A percentile compares a stretch with the other conserved stretches of the same genome.
phyloP scores from a whole-genome alignment of 1,140 invertebrate species.

The Diorhabda carinulata region DNA sequence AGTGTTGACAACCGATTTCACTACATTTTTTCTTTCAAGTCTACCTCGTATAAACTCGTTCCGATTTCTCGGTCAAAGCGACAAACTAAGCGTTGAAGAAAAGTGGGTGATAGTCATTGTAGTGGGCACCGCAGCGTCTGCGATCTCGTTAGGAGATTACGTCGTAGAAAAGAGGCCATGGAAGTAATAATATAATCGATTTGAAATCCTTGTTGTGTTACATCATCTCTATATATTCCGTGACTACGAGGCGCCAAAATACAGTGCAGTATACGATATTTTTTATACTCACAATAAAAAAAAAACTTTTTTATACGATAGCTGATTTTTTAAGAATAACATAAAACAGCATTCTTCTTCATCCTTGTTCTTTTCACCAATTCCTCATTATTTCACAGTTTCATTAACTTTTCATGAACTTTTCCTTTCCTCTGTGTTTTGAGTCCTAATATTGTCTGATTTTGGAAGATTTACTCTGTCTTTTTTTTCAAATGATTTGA shows the following conservation, averaged over 20 bases:
- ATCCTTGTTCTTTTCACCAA: no score
- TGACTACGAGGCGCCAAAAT: conserved; percentile 8
- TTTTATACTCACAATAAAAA: no score
- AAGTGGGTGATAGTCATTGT: not conserved
- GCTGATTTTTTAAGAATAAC: no score
- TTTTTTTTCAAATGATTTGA: no score
- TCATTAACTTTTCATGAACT: no score
- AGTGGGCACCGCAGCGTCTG: not conserved
- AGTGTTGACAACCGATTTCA: not conserved
- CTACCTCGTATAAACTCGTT: not conserved
- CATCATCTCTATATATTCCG: conserved; percentile 10
- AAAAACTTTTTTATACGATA: no score
- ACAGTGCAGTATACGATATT: not conserved
- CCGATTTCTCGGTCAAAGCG: not conserved
- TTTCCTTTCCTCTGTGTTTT: no score
- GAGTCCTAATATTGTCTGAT: no score
- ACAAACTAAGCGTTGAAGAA: not conserved
- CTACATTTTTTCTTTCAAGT: not conserved
- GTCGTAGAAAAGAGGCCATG: conserved; percentile 1
- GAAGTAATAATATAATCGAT: conserved; percentile 8
- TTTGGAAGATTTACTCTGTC: no score
- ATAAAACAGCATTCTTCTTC: no score
- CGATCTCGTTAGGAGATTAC: not conserved
- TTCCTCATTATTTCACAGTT: no score
- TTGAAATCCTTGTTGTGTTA: conserved; percentile 7